A percentile compares a stretch with the other conserved stretches of the same genome.
These are phyloP conservation scores for Hirtodrosophila duncani DNA, from an alignment of 2,888 invertebrate species.

Conservation along the genomic window DNA sequence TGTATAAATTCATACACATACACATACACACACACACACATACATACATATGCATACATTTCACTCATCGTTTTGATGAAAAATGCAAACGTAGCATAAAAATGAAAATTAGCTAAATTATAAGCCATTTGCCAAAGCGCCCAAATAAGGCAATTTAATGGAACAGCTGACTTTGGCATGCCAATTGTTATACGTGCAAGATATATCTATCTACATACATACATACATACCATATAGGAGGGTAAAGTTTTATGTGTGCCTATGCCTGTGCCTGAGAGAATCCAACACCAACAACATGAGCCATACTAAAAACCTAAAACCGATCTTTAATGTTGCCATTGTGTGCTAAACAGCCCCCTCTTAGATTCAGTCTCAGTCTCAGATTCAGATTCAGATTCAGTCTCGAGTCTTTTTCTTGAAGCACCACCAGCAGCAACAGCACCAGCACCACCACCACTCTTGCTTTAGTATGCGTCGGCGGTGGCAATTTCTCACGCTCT, in stretches of 20 bases:
- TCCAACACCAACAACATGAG: background rate
- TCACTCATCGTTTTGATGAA: too few species aligned
- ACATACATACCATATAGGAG: too few species aligned
- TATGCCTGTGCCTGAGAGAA: too few species aligned
- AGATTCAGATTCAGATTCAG: too few species aligned
- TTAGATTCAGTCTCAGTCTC: conserved; percentile 15
- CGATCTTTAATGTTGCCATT: conserved; percentile 71
- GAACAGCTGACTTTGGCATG: conserved; percentile 11
- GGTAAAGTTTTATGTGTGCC: too few species aligned
- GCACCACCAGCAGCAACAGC: conserved; percentile 21
- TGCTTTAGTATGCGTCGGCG: conserved; percentile 30
- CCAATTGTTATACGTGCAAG: background rate
- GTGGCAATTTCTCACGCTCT: conserved; percentile 62
- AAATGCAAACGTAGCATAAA: conserved; percentile 40
- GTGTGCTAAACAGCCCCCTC: conserved; percentile 70
- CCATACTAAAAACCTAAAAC: background rate
- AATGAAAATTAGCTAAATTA: conserved; percentile 38
- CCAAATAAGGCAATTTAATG: conserved; percentile 41
- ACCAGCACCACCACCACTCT: conserved; percentile 14
- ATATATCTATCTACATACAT: too few species aligned
- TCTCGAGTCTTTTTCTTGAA: conserved; percentile 2
- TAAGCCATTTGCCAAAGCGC: too few species aligned
- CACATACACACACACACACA: too few species aligned
- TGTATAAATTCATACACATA: too few species aligned
- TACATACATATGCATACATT: too few species aligned